Evolutionary conservation across 1,140 invertebrate genomes (phyloP).

Genomic region (Argopecten irradians): DNA sequence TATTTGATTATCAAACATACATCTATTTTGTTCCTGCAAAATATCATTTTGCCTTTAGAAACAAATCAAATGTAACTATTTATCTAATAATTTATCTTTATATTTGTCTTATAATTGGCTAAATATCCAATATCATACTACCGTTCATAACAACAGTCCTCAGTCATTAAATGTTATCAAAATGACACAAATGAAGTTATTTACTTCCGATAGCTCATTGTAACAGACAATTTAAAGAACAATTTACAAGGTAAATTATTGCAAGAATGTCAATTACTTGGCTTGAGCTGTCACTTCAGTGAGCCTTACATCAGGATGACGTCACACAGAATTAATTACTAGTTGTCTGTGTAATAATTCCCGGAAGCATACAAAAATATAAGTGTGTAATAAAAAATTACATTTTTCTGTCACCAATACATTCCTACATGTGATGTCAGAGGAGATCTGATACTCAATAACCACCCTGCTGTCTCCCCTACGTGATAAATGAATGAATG

Average conservation of each 20-base stretch:
- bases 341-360: neutral
- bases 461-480: neutral
- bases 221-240: neutral
- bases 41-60: too few species aligned
- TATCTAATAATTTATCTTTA: too few species aligned
- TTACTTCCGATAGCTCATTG: neutral
- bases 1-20: too few species aligned
- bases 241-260: neutral
- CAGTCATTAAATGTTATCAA: too few species aligned
- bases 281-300: neutral
- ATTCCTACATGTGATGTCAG: neutral
- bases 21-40: too few species aligned
- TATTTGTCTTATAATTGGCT: too few species aligned
- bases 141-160: too few species aligned
- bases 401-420: neutral
- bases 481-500: neutral
- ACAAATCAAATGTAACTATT: too few species aligned
- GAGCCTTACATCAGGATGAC: neutral
- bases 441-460: neutral
- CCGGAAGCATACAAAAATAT: neutral
- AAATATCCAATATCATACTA: too few species aligned
- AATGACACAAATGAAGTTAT: neutral
- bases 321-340: slow-evolving; percentile 22
- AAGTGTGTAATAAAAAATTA: neutral
- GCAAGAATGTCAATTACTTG: neutral